Evolutionary conservation across 1,140 invertebrate species (phyloP).

Genomic region (Platorchestia sp.): DNA sequence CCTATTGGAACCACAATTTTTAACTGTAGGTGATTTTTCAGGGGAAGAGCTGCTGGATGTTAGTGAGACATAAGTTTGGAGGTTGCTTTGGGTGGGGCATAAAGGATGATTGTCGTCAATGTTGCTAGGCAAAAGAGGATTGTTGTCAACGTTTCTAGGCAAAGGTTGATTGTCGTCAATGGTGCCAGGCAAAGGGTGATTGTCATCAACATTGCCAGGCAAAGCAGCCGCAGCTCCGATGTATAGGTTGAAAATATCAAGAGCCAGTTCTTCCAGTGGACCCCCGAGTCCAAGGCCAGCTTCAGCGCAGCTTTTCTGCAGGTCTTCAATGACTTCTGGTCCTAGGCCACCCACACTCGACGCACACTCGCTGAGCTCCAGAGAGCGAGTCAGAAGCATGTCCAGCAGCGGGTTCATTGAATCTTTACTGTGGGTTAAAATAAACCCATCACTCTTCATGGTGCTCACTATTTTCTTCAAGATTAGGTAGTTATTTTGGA

Average conservation of each 20-base stretch:
- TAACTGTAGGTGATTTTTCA: background rate
- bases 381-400: background rate
- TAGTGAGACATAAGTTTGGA: no score
- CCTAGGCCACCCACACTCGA: background rate
- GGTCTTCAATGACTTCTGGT: background rate
- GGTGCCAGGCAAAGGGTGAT: background rate
- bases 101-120: background rate
- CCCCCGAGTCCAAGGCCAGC: background rate
- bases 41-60: no score
- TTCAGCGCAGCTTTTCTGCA: background rate
- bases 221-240: background rate
- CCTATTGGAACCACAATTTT: background rate
- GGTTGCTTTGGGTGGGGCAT: no score
- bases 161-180: background rate
- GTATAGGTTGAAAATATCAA: conserved; percentile 14
- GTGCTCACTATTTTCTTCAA: conserved; percentile 1
- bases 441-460: background rate
- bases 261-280: background rate
- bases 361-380: background rate
- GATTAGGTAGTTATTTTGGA: background rate
- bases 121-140: background rate
- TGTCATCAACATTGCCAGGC: background rate
- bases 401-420: background rate
- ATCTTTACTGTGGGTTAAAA: background rate
- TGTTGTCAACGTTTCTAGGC: no score